phyloP scores from a whole-genome alignment of 2,113 vertebrate genomes.

The Alethe diademata region DNA sequence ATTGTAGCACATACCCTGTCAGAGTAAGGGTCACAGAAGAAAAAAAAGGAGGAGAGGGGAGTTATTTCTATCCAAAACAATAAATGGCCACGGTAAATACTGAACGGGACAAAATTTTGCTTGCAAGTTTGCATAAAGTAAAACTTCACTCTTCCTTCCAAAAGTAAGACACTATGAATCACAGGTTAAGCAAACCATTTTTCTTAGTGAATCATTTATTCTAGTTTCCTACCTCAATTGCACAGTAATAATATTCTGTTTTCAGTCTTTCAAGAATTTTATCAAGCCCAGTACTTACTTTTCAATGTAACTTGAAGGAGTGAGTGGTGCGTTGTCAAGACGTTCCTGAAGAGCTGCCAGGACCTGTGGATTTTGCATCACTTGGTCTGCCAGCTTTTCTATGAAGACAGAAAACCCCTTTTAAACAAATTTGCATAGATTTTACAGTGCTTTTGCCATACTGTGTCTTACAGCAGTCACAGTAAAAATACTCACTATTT shows the following conservation, averaged over 20 bases:
- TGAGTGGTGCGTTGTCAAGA: constrained; percentile 75
- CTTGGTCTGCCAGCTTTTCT: constrained; percentile 81
- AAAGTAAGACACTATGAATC: not conserved
- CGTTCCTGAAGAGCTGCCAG: constrained; percentile 81
- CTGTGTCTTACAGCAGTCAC: not conserved
- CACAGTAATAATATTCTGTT: not conserved
- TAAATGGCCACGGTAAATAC: not conserved
- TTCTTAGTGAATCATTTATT: not conserved
- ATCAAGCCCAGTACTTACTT: constrained; percentile 68
- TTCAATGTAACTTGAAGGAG: constrained; percentile 83
- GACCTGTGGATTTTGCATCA: constrained; percentile 84
- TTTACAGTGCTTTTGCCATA: not conserved
- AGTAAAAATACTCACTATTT: not conserved
- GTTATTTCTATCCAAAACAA: not conserved
- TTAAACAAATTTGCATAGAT: not conserved
- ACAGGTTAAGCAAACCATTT: not conserved
- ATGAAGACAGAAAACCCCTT: not conserved
- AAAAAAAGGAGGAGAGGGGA: not conserved
- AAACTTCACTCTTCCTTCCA: not conserved
- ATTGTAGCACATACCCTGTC: fast-evolving
- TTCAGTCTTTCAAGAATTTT: not conserved
- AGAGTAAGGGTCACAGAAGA: not conserved
- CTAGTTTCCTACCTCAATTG: not conserved
- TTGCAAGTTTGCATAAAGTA: not conserved
- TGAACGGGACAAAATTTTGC: not conserved